Conservation (phyloP, 2,888 invertebrate genomes). For the Diarsia dahlii region DNA sequence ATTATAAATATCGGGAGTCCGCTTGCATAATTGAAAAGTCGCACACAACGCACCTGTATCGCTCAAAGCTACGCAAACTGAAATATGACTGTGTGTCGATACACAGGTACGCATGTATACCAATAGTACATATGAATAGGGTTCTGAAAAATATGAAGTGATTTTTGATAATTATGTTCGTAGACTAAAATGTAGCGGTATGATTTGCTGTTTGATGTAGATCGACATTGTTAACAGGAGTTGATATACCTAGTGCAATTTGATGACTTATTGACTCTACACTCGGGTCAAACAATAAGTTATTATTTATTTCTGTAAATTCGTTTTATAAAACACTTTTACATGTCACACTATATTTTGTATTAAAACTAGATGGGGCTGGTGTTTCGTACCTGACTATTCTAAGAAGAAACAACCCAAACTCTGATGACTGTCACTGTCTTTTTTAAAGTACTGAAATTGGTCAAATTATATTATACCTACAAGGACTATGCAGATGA, state of each 20-base stretch:
- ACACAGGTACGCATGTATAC: background rate
- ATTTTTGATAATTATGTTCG: background rate
- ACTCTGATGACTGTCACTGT: no score
- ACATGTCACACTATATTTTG: no score
- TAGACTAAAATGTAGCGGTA: background rate
- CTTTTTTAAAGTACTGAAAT: no score
- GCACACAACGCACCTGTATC: conserved; percentile 60
- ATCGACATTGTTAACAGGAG: background rate
- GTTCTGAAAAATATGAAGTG: background rate
- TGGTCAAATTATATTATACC: no score
- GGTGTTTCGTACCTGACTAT: no score
- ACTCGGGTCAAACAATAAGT: background rate
- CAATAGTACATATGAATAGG: background rate
- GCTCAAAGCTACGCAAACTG: conserved; percentile 49
- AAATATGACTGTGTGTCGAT: conserved; percentile 22
- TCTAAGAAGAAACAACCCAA: background rate
- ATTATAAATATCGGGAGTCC: conserved; percentile 69
- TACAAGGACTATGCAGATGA: no score
- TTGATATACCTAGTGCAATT: background rate
- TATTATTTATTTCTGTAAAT: no score
- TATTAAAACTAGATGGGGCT: no score
- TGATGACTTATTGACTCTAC: background rate
- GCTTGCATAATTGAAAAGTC: conserved; percentile 76
- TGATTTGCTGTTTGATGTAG: background rate
- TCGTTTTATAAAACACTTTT: no score